A percentile compares a stretch with the other conserved stretches of the same genome.
phyloP scores from a whole-genome alignment of 2,888 invertebrate genomes.

The Clusia tigrina region DNA sequence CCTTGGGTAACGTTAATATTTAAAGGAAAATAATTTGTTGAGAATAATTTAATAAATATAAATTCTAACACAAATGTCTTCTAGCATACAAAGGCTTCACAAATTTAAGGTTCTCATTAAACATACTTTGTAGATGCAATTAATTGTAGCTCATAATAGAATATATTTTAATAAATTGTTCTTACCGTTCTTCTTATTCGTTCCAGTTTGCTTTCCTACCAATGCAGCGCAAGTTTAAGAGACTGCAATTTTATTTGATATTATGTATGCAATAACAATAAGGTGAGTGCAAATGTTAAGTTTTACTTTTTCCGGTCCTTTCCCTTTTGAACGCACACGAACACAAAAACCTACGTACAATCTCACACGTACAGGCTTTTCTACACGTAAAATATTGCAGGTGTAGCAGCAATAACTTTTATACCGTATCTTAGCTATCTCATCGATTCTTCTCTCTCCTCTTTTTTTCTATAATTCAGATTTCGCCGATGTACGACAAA shows the following conservation, averaged over 20 bases:
- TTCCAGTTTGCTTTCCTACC: conserved; percentile 3
- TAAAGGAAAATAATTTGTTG: no score
- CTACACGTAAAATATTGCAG: not conserved
- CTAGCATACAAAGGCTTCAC: not conserved
- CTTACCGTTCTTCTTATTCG: not conserved
- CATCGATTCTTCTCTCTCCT: conserved; percentile 4
- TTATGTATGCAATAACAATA: conserved; percentile 49
- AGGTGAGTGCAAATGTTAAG: not conserved
- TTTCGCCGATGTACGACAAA: conserved; percentile 63
- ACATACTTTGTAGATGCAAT: not conserved
- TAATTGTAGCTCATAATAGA: not conserved
- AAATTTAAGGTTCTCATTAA: not conserved
- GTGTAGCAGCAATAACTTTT: not conserved
- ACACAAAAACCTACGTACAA: not conserved
- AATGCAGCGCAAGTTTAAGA: conserved; percentile 7
- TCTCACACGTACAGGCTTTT: not conserved
- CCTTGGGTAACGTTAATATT: no score
- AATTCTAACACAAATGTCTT: not conserved
- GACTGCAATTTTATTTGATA: conserved; percentile 48
- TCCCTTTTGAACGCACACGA: not conserved
- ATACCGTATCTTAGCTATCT: not conserved
- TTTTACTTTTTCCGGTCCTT: not conserved
- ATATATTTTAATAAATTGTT: not conserved
- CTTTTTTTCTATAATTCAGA: conserved; percentile 35
- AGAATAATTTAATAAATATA: no score